A percentile compares a stretch with the other conserved stretches of the same genome.
Evolutionary conservation across 2,888 invertebrate species (phyloP).

Genomic region (Tetragonula carbonaria): DNA sequence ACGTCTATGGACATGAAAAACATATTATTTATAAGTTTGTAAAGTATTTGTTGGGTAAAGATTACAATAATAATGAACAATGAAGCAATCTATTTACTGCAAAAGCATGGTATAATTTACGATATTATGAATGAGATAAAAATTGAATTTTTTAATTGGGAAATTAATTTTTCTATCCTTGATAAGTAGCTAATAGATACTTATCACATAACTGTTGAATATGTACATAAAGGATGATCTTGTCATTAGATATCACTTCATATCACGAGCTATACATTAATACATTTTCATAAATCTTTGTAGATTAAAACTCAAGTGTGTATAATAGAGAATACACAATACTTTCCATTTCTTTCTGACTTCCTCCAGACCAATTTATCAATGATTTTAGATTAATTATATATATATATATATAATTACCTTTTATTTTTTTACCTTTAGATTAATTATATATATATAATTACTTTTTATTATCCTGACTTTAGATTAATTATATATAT

Average conservation of each 20-base stretch:
- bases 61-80: background rate
- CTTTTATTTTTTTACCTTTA: too few relatives aligned
- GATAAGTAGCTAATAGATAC: constrained; percentile 12
- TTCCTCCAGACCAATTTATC: background rate
- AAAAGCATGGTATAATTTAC: background rate
- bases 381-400: background rate
- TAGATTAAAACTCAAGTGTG: background rate
- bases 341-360: background rate
- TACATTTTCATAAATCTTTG: background rate
- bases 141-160: background rate
- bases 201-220: too few relatives aligned
- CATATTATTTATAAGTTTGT: background rate
- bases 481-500: background rate
- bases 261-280: background rate
- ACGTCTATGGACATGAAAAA: background rate
- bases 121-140: background rate
- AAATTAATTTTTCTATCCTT: background rate
- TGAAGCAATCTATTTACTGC: background rate
- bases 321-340: background rate
- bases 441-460: background rate
- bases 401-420: too few relatives aligned
- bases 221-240: background rate
- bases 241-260: background rate
- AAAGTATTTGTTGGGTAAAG: background rate
- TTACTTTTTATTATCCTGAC: too few relatives aligned